Evolutionary conservation across 2,797 vertebrate genomes (phyloP), one percentile per base, ranked within the genome.

Genomic region (Parotocinclus haroldoi): DNA sequence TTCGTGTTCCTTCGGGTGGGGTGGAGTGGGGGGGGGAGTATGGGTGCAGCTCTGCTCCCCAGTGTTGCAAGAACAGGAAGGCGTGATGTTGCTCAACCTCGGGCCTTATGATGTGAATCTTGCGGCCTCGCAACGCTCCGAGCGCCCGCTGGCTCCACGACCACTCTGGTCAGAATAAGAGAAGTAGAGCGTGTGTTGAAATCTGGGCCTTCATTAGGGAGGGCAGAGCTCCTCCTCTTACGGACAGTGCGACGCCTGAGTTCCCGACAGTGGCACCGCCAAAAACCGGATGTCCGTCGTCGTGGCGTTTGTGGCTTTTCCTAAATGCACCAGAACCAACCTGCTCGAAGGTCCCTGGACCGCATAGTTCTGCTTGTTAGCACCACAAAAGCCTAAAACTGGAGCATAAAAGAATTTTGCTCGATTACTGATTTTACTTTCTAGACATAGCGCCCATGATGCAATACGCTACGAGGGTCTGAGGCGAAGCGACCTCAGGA

Each of bases 171-270:
- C 18, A 42, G 78, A 89, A 90, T 90, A 82, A 88, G 84, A 90
- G 90, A 92, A 92, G 90, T 92, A 81, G 66, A 70, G 78, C 90
- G 87, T 73, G 81, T 92, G 89, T 92, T 53, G 90, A 90, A 92
- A 92, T 89, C 77, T 77, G 76, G 86, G 87, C 77, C 73, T 57
- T 39, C 64, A 66, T 71, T 39, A 75, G 66, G 73, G 67, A 58
- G 73, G 70, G 58, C 69, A 73, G 53, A 53, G 65, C 71, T 76
- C 77, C 71, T 62, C 77, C 77, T 64, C 57, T 78, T 78, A 78
- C 77, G 77, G 77, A 75, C 68, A 78, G 7, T 58, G 40, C 6
- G 65, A 76, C 7, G 68, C 61, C 45, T 66, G 54, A 78, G 60
- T 78, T 78, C 68, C 77, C 71, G 68, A 70, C 68, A 78, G 16